Evolutionary conservation across 2,797 vertebrate species (phyloP), one percentile per base, ranked within the genome.

Genomic region (Pseudochromis fuscus): DNA sequence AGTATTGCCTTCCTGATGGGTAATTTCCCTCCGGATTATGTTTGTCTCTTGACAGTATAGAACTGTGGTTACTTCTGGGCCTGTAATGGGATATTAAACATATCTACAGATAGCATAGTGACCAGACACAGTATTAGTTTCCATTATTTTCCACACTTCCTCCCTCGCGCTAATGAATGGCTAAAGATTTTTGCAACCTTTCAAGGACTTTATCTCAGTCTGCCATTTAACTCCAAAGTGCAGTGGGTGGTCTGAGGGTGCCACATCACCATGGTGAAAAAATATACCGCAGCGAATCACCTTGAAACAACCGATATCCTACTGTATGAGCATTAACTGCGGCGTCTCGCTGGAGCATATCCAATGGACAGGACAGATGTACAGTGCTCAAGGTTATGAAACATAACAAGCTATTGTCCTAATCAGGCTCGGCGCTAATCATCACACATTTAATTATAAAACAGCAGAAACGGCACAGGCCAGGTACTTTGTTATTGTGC

Each of bases 21-120:
- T 94, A 93, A 94, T 93, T 94, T 94, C 93, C 93, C 92, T 87
- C 86, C 48, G 92, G 93, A 94, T 94, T 92, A 91, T 94, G 91
- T 92, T 93, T 91, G 91, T 87, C 91, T 92, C 92, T 90, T 91
- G 92, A 89, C 89, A 86, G 84, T 86, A 89, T 87, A 87, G 88
- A 92, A 87, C 91, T 89, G 87, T 87, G 88, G 89, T 91, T 92
- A 89, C 91, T 90, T 90, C 85, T 86, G 63, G 81, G 75, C 67
- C 91, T 85, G 87, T 92, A 93, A 93, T 93, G 82, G 91, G 89
- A 94, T 94, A 93, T 94, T 93, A 93, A 93, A 90, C 91, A 92
- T 92, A 91, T 93, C 90, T 91, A 82, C 79, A 87, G 89, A 89
- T 89, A 83, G 84, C 76, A 83, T 53, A 64, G 87, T 79, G 82